Evolutionary conservation across 2,888 invertebrate species (phyloP), one percentile per base, ranked within the genome.

Genomic region (Drosophila borborema): DNA sequence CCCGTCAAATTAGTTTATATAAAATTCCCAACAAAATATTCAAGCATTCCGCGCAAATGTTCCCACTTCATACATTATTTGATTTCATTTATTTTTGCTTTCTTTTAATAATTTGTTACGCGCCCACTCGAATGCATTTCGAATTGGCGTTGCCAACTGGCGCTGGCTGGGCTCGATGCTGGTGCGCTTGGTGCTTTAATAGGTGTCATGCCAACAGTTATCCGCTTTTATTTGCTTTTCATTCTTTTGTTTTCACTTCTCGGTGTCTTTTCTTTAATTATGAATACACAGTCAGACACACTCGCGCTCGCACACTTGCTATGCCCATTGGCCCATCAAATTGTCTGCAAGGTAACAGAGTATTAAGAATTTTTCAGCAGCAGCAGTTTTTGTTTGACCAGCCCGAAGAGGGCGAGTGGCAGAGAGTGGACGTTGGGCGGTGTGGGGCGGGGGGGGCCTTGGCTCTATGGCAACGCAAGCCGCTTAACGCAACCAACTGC

Each of bases 401-500:
- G 64, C 43, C 58, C 23, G 49, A 51, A 53, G 61, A 20, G 51
- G n/a, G 48, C 49, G 41, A 60, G 7, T 10, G n/a, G 6, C 12
- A 7, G 8, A 0, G 36, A 3, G 18, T 0, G 34, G 0, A 14
- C 12, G 12, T 5, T 28, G 28, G 28, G 28, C 0, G 28, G 3
- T 28, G 23, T 28, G 4, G 2, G 23, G 23, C n/a, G n/a, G n/a
- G 5, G 28, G 28, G 20, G 53, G 46, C 4, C 12, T 23, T 23
- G 53, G 51, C 48, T 45, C 82, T 82, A 85, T 87, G 77, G 90
- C 74, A 89, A 85, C 89, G 71, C 84, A 85, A 85, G 89, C 84
- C 82, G 84, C 89, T 85, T 85, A 85, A 89, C 84, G 89, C 89
- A 87, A 80, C 88, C 88, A 77, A 89, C 84, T 89, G 89, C 88